Conservation (phyloP, 2,113 vertebrate species). For the Xiphorhynchus elegans region DNA sequence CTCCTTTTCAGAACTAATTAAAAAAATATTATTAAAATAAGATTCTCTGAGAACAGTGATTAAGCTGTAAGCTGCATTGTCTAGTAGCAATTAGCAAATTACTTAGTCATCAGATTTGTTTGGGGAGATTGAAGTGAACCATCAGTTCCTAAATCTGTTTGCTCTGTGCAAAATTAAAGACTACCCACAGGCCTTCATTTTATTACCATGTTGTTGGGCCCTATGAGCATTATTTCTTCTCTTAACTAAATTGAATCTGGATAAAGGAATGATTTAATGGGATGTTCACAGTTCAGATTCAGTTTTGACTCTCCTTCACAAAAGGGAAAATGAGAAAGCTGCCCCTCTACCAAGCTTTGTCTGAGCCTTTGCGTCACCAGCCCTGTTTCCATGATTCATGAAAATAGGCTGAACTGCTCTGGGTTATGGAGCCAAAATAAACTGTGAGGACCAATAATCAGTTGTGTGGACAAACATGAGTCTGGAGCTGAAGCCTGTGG, state of each 20-base stretch:
- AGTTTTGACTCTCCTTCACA: background rate
- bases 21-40: background rate
- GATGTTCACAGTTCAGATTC: background rate
- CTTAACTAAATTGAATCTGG: slow-evolving; percentile 26
- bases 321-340: background rate
- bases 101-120: background rate
- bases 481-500: background rate
- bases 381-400: background rate
- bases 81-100: slow-evolving; percentile 31
- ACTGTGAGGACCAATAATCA: background rate
- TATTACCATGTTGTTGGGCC: background rate
- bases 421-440: background rate
- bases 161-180: background rate
- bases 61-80: background rate
- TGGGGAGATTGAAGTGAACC: background rate
- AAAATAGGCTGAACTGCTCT: background rate
- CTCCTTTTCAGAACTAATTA: background rate
- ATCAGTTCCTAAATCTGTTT: slow-evolving; percentile 4
- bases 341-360: background rate
- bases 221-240: background rate
- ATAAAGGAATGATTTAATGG: background rate
- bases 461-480: background rate
- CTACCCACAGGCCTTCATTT: background rate
- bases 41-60: background rate
- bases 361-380: background rate